Percentiles rank a stretch among this genome's conserved stretches.
phyloP scores from a whole-genome alignment of 1,140 invertebrate genomes.

The Drosophila varians region DNA sequence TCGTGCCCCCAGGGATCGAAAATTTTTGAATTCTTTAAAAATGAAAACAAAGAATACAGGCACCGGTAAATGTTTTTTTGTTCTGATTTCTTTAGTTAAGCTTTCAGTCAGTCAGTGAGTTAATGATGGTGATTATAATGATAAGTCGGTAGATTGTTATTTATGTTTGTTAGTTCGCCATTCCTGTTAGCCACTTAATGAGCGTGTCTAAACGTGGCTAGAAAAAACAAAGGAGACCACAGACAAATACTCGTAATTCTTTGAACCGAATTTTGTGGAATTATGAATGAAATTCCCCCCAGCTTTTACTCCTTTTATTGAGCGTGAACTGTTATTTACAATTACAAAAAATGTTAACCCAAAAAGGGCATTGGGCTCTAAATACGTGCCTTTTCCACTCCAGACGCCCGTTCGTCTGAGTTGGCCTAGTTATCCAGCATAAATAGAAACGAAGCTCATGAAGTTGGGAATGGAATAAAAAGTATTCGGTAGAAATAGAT shows the following conservation, averaged over 20 bases:
- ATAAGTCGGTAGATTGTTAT: conserved; percentile 56
- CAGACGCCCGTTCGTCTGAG: conserved; percentile 46
- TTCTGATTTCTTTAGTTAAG: conserved; percentile 17
- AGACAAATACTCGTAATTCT: conserved; percentile 3
- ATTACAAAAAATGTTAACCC: conserved; percentile 19
- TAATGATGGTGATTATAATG: conserved; percentile 74
- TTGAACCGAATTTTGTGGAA: neutral
- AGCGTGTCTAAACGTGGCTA: conserved; percentile 12
- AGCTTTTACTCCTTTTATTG: conserved; percentile 34
- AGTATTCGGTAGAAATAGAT: conserved; percentile 64
- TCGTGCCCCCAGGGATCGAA: conserved; percentile 6
- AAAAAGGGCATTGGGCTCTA: conserved; percentile 26
- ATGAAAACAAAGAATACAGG: conserved; percentile 32
- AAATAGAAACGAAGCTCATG: conserved; percentile 38
- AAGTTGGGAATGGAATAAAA: conserved; percentile 7
- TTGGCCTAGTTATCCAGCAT: conserved; percentile 61
- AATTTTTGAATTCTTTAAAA: conserved; percentile 51
- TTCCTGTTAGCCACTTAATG: conserved; percentile 50
- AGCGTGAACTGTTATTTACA: conserved; percentile 38
- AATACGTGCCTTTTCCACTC: conserved; percentile 1
- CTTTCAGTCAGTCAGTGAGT: conserved; percentile 64
- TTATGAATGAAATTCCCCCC: conserved; percentile 18
- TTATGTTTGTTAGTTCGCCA: conserved; percentile 39
- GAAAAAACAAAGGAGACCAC: too few relatives aligned
- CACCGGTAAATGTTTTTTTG: conserved; percentile 24